Percentiles rank a stretch among this genome's conserved stretches.
Evolutionary conservation across 53 echinoderm and acorn worm genomes (phyloP).

Genomic region (Pentamera pediparva): DNA sequence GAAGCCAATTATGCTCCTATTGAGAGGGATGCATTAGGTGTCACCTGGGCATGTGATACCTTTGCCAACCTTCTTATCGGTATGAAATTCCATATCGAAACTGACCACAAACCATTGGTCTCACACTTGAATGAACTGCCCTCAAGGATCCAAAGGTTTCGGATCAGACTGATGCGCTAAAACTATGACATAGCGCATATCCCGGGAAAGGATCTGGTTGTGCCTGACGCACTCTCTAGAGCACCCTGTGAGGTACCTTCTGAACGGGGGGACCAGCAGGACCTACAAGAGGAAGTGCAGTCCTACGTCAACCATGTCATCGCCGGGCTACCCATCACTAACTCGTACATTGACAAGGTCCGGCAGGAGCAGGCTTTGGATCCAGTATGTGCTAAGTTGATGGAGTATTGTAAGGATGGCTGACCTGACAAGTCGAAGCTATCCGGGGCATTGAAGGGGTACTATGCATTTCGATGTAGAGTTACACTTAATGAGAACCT

Average conservation of each 20-base stretch:
- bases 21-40: slow-evolving; percentile 29
- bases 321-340: slow-evolving; percentile 34
- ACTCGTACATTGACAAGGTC: slow-evolving; percentile 22
- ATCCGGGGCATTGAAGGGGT: slow-evolving; percentile 4
- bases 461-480: slow-evolving; percentile 1
- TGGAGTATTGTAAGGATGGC: slow-evolving; percentile 20
- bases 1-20: slow-evolving; percentile 52
- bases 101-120: slow-evolving; percentile 53
- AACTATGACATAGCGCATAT: slow-evolving; percentile 24
- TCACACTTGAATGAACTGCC: slow-evolving; percentile 37
- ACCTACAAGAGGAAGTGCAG: slow-evolving; percentile 25
- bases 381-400: slow-evolving; percentile 27
- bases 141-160: slow-evolving; percentile 40
- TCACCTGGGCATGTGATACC: slow-evolving; percentile 23
- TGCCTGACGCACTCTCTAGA: slow-evolving; percentile 48
- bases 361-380: slow-evolving; percentile 29
- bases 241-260: no score
- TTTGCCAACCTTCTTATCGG: slow-evolving; percentile 43
- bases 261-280: neutral
- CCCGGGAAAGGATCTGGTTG: slow-evolving; percentile 37
- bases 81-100: slow-evolving; percentile 38
- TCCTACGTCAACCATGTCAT: slow-evolving; percentile 18
- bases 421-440: slow-evolving; percentile 31
- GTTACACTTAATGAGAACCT: slow-evolving; percentile 1
- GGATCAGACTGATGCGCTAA: slow-evolving; percentile 42